These are phyloP conservation scores for Colinus virginianus DNA, from an alignment of 2,113 vertebrate species.

Conservation along the genomic window DNA sequence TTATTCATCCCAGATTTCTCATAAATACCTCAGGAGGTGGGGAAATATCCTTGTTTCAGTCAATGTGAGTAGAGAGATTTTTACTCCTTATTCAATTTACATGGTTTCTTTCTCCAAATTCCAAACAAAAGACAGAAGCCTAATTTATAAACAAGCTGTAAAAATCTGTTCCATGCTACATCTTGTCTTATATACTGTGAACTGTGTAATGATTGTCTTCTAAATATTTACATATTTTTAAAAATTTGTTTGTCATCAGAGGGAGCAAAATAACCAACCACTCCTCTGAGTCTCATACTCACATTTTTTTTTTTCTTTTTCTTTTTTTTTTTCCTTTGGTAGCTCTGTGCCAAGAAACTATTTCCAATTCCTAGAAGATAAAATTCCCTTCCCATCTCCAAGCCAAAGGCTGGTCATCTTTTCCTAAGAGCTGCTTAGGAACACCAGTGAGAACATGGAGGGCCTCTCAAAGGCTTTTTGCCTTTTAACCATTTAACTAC, in stretches of 20 bases:
- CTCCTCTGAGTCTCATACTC: not conserved
- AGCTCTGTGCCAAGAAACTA: not conserved
- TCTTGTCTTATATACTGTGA: not conserved
- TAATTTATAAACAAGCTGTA: conserved; percentile 37
- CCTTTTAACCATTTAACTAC: not conserved
- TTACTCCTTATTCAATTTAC: conserved; percentile 36
- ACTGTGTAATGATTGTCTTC: conserved; percentile 4
- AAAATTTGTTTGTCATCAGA: not conserved
- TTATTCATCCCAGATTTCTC: conserved; percentile 3
- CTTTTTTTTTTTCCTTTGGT: not conserved
- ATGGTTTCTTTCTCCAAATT: not conserved
- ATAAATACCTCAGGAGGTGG: not conserved
- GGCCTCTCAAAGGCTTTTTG: not conserved
- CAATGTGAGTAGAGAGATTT: not conserved
- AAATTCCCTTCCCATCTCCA: not conserved
- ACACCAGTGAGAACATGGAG: not conserved
- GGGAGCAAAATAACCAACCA: conserved; percentile 2
- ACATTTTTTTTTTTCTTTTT: fast-evolving
- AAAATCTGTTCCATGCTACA: conserved; percentile 39
- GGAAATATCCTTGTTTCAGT: conserved; percentile 16
- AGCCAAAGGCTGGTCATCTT: not conserved
- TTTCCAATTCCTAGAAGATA: not conserved
- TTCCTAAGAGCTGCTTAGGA: not conserved
- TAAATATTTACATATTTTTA: conserved; percentile 52
- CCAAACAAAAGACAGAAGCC: conserved; percentile 3